phyloP scores from a whole-genome alignment of 2,888 invertebrate genomes.

The Rhagonycha fulva region DNA sequence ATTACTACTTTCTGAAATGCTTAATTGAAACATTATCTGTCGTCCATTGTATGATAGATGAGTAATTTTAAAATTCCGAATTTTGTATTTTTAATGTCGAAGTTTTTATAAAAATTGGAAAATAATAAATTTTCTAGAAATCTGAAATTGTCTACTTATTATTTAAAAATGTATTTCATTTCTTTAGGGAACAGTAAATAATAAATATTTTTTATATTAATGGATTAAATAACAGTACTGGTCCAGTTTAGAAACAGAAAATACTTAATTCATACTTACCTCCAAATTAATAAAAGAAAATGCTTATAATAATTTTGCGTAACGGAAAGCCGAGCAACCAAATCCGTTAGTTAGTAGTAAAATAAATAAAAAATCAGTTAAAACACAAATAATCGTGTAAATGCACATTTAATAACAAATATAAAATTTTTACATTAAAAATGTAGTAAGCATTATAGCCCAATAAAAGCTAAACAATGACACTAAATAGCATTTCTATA shows the following conservation, averaged over 20 bases:
- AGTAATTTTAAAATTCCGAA: neutral
- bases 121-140: neutral
- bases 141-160: neutral
- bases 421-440: neutral
- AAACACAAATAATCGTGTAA: neutral
- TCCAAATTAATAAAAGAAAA: too few relatives aligned
- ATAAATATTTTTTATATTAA: too few relatives aligned
- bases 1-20: neutral
- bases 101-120: neutral
- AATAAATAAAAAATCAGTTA: neutral
- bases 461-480: neutral
- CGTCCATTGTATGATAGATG: neutral
- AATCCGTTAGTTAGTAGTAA: too few relatives aligned
- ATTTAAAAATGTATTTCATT: neutral
- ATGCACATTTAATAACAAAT: neutral
- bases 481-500: neutral
- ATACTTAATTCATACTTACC: too few relatives aligned
- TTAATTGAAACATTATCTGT: neutral
- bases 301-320: too few relatives aligned
- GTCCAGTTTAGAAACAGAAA: too few relatives aligned
- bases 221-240: neutral
- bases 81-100: neutral
- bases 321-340: too few relatives aligned
- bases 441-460: neutral
- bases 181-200: too few relatives aligned